Evolutionary conservation across 1,140 invertebrate genomes (phyloP).

Genomic region (Olivierus martensii): DNA sequence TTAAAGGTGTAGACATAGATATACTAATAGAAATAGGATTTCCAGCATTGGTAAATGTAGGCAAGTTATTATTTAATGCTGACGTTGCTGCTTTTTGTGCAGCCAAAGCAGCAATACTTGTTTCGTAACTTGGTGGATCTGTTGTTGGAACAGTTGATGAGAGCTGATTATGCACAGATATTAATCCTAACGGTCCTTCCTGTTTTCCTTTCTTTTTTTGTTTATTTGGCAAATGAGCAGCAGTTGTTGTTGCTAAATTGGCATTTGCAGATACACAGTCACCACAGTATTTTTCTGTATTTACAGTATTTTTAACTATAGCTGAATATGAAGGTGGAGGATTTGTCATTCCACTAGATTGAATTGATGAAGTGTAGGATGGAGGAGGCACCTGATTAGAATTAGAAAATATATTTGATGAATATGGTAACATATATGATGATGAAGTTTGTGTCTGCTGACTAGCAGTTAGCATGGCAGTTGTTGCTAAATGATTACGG

Average conservation of each 20-base stretch:
- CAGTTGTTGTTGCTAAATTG: background rate
- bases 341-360: background rate
- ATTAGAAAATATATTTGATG: no score
- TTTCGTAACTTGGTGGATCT: conserved; percentile 80
- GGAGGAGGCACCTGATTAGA: no score
- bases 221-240: background rate
- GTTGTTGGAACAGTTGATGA: conserved; percentile 49
- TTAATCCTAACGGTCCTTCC: background rate
- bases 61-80: conserved; percentile 23
- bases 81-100: conserved; percentile 39
- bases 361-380: no score
- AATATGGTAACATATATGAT: no score
- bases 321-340: background rate
- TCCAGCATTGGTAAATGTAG: conserved; percentile 41
- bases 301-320: background rate
- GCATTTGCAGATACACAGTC: background rate
- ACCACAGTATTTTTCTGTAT: background rate
- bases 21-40: background rate
- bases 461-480: no score
- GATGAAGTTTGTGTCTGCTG: no score
- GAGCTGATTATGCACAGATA: conserved; percentile 5
- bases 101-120: conserved; percentile 76
- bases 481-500: no score
- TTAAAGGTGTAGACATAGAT: conserved; percentile 3
- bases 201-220: no score